These are phyloP conservation scores for Drosophila mojavensis DNA, from an alignment of 1,140 invertebrate species.

Conservation along the genomic window DNA sequence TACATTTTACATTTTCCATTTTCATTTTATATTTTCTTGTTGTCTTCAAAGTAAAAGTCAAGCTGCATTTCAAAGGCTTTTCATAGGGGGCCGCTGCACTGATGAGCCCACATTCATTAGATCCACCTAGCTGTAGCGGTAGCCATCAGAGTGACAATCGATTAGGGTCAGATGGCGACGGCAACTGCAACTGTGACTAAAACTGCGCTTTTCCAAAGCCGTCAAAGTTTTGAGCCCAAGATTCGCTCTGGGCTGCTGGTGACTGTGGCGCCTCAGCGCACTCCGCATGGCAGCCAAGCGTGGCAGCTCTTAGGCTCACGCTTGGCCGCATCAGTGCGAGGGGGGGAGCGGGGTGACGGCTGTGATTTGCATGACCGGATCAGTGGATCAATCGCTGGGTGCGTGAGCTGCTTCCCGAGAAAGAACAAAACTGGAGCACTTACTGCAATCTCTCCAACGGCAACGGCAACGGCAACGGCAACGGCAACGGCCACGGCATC, in stretches of 20 bases:
- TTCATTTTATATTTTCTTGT: no score
- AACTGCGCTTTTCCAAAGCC: no score
- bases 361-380: slow-evolving; percentile 73
- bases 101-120: slow-evolving; percentile 54
- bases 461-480: slow-evolving; percentile 24
- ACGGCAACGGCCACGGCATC: not conserved
- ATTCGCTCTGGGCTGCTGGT: slow-evolving; percentile 30
- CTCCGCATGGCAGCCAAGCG: slow-evolving; percentile 32
- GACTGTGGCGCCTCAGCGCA: slow-evolving; percentile 59
- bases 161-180: slow-evolving; percentile 61
- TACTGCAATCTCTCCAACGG: slow-evolving; percentile 41
- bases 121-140: slow-evolving; percentile 42
- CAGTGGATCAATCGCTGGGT: slow-evolving; percentile 56
- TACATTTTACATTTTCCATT: no score
- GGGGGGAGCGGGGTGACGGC: slow-evolving; percentile 40
- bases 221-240: slow-evolving; percentile 21
- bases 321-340: slow-evolving; percentile 40
- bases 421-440: slow-evolving; percentile 63
- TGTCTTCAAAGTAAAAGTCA: slow-evolving; percentile 50
- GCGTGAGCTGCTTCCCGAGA: slow-evolving; percentile 53
- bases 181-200: no score
- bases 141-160: slow-evolving; percentile 68
- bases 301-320: slow-evolving; percentile 35
- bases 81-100: slow-evolving; percentile 13
- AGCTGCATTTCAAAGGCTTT: slow-evolving; percentile 52